Percentiles rank a stretch among this genome's conserved stretches.
These are phyloP conservation scores for Platygyra sinensis DNA, from an alignment of 64 coral and sea anemone genomes.

Conservation along the genomic window DNA sequence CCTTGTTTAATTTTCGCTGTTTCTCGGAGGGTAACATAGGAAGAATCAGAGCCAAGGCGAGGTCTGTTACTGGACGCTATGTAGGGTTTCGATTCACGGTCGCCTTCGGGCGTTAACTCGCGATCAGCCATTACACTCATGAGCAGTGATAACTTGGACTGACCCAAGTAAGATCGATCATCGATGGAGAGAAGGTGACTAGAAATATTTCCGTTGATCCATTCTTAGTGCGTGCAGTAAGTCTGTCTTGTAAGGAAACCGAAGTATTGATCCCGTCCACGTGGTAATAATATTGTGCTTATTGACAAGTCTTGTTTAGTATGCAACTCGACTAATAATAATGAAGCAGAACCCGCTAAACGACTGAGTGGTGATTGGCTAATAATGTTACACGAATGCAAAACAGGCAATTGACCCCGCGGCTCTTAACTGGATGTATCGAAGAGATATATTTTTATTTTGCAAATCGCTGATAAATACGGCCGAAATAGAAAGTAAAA, in stretches of 20 bases:
- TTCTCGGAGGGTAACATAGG: constrained; percentile 1
- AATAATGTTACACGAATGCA: background rate
- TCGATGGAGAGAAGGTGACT: too few relatives aligned
- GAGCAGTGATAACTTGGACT: background rate
- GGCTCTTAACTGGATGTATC: background rate
- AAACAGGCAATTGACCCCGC: background rate
- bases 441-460: too few relatives aligned
- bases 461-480: too few relatives aligned
- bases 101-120: background rate
- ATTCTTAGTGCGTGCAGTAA: background rate
- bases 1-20: background rate
- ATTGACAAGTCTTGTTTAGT: background rate
- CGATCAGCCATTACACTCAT: background rate
- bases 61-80: background rate
- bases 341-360: background rate
- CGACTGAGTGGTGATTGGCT: background rate
- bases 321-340: background rate
- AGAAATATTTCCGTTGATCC: too few relatives aligned
- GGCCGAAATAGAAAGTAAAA: too few relatives aligned
- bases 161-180: background rate
- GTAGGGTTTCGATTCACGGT: background rate
- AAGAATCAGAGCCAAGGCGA: background rate
- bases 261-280: background rate
- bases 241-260: background rate
- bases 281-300: background rate